These are phyloP conservation scores for Trinorchestia longiramus DNA, from an alignment of 1,140 invertebrate species.

Conservation along the genomic window DNA sequence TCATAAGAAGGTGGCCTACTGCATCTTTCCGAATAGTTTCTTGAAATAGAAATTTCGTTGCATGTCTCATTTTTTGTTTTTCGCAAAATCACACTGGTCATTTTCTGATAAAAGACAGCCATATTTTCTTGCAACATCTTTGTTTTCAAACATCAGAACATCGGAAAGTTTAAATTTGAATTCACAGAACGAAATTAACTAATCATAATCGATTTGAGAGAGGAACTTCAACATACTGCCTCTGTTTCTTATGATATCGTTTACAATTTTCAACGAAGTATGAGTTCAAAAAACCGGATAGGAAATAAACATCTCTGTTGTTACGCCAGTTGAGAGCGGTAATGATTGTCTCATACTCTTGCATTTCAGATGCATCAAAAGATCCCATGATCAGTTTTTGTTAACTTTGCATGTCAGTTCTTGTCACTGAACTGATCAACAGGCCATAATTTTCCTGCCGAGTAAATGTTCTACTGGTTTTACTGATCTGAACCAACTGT, in stretches of 20 bases:
- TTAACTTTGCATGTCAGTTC: neutral
- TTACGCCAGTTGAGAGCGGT: neutral
- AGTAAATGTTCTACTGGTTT: neutral
- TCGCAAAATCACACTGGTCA: slow-evolving; percentile 22
- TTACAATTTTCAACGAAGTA: neutral
- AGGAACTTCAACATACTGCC: neutral
- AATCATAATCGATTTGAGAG: neutral
- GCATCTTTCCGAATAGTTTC: slow-evolving; percentile 34
- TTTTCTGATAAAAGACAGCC: neutral
- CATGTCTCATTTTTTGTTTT: slow-evolving; percentile 26
- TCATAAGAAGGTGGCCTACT: slow-evolving; percentile 12
- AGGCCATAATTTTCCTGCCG: neutral
- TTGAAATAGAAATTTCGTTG: slow-evolving; percentile 40
- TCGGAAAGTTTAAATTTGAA: neutral
- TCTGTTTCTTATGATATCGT: neutral
- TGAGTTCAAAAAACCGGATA: neutral
- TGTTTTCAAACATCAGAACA: neutral
- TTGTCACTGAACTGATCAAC: neutral
- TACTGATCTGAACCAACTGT: neutral
- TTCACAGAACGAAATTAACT: neutral
- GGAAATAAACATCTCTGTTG: neutral
- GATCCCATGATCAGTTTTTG: neutral
- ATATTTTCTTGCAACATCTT: neutral
- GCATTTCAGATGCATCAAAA: neutral
- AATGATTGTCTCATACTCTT: neutral